These are phyloP conservation scores for Ochotona princeps DNA, from an alignment of 2,113 vertebrate genomes.

Conservation along the genomic window DNA sequence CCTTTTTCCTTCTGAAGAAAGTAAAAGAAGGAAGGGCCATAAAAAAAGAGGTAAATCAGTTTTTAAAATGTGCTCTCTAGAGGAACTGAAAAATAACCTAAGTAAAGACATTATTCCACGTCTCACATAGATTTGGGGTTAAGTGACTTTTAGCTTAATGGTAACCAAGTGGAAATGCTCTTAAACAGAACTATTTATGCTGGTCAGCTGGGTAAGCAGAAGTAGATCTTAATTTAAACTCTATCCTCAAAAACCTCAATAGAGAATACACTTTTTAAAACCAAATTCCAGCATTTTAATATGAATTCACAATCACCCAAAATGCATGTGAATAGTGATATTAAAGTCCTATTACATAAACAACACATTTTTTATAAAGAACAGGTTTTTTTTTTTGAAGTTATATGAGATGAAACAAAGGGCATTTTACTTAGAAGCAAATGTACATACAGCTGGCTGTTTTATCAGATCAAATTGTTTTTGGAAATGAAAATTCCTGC, in stretches of 20 bases:
- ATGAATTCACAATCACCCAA: constrained; percentile 34
- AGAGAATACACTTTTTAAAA: not conserved
- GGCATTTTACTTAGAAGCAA: constrained; percentile 34
- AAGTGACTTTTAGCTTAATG: constrained; percentile 48
- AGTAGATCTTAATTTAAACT: constrained; percentile 63
- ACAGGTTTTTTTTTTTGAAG: not conserved
- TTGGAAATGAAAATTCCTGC: not conserved
- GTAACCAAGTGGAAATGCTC: constrained; percentile 51
- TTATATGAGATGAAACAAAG: constrained; percentile 51
- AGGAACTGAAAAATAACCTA: not conserved
- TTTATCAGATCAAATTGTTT: constrained; percentile 27
- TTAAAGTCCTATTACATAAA: constrained; percentile 31
- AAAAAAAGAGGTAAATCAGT: constrained; percentile 36
- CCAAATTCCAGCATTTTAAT: constrained; percentile 46
- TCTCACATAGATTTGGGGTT: constrained; percentile 38
- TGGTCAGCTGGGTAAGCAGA: constrained; percentile 40
- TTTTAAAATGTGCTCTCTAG: constrained; percentile 38
- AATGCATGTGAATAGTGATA: constrained; percentile 11
- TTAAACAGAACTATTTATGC: constrained; percentile 52
- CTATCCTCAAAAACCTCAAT: constrained; percentile 32
- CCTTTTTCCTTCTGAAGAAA: not conserved
- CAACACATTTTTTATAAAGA: not conserved
- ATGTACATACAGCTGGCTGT: not conserved
- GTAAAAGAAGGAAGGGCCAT: not conserved
- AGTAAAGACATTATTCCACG: constrained; percentile 20